phyloP scores from a whole-genome alignment of 2,113 vertebrate species.

The Diphyllodes magnificus region DNA sequence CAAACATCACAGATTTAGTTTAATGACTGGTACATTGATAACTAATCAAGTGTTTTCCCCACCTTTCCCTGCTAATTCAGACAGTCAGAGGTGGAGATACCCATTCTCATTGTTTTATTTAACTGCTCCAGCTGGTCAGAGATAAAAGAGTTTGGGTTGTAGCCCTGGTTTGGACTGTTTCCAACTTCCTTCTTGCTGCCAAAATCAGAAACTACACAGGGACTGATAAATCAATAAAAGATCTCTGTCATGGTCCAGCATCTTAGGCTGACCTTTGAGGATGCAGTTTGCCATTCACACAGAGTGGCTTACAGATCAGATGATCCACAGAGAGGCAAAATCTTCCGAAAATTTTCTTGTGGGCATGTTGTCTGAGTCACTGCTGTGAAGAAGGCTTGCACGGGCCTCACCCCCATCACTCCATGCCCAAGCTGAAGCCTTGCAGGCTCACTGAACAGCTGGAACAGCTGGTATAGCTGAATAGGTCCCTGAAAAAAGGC shows the following conservation, averaged over 20 bases:
- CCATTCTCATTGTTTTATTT: neutral
- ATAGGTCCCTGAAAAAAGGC: neutral
- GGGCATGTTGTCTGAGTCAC: neutral
- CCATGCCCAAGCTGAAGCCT: neutral
- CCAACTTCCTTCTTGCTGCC: neutral
- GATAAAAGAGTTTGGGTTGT: neutral
- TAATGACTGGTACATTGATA: neutral
- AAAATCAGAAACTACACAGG: neutral
- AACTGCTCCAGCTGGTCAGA: neutral
- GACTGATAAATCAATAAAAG: neutral
- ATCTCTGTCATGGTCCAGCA: fast-evolving
- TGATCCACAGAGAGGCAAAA: neutral
- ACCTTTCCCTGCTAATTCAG: fast-evolving
- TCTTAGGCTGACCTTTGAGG: neutral
- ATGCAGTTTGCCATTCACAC: neutral
- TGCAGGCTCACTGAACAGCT: neutral
- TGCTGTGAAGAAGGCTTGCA: neutral
- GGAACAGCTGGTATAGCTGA: neutral
- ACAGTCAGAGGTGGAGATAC: neutral
- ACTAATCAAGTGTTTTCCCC: neutral
- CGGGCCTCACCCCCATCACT: neutral
- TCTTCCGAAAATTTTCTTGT: neutral
- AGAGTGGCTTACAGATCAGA: neutral
- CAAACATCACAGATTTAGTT: neutral
- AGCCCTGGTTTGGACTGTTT: neutral